Conservation (phyloP, 2,113 vertebrate genomes). For the Toxotes jaculatrix region DNA sequence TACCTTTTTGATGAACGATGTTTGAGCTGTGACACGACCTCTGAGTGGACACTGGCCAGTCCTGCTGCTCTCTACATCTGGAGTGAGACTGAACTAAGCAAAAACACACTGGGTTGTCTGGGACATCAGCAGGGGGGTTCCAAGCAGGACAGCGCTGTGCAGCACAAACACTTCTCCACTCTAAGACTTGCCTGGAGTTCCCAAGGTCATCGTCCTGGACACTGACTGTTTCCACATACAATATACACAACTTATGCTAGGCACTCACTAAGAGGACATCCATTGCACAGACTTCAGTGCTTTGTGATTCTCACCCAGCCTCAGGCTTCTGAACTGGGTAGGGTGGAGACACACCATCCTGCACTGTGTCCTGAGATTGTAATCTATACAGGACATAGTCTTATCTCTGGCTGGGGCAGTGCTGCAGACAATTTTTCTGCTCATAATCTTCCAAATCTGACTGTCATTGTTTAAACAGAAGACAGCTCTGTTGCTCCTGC, state of each 20-base stretch:
- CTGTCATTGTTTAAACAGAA: not conserved
- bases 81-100: constrained; percentile 42
- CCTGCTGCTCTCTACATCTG: constrained; percentile 58
- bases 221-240: constrained; percentile 1
- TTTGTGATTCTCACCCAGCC: not conserved
- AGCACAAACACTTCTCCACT: constrained; percentile 32
- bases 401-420: not conserved
- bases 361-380: not conserved
- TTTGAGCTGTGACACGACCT: not conserved
- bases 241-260: not conserved
- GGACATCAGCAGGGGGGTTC: constrained; percentile 60
- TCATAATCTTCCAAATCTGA: not conserved
- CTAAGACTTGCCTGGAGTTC: constrained; percentile 11
- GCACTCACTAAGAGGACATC: not conserved
- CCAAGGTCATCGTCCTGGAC: constrained; percentile 23
- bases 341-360: constrained; percentile 3
- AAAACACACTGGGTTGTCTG: constrained; percentile 33
- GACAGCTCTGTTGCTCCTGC: not conserved
- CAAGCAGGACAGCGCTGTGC: constrained; percentile 25
- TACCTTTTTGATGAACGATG: not conserved
- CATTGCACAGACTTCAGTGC: not conserved
- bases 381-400: constrained; percentile 10
- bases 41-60: constrained; percentile 5
- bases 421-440: not conserved
- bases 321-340: not conserved